Conservation (phyloP, 2,113 vertebrate genomes). For the Passer domesticus region DNA sequence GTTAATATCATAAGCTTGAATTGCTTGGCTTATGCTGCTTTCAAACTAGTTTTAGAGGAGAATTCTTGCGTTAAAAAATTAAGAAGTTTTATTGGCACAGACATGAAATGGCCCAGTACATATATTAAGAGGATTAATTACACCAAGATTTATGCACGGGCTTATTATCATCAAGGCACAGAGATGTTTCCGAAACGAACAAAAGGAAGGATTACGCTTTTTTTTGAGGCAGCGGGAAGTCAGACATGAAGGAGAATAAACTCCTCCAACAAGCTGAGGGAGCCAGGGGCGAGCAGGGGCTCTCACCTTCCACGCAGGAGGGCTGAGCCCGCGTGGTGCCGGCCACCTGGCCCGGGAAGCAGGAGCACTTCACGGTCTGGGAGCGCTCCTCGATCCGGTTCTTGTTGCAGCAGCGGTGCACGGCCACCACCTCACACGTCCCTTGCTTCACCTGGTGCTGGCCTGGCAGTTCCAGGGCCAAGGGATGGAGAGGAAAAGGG, state of each 20-base stretch:
- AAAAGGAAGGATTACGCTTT: slow-evolving; percentile 42
- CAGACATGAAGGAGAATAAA: slow-evolving; percentile 10
- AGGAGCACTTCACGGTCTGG: slow-evolving; percentile 96
- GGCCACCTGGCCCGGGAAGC: slow-evolving; percentile 94
- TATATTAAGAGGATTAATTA: slow-evolving; percentile 73
- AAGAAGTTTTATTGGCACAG: slow-evolving; percentile 30
- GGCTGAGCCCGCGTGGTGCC: slow-evolving; percentile 91
- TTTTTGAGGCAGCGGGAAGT: background rate
- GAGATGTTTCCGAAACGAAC: slow-evolving; percentile 45
- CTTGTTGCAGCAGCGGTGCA: slow-evolving; percentile 97
- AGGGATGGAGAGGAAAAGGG: background rate
- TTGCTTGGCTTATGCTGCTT: background rate
- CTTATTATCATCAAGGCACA: slow-evolving; percentile 46
- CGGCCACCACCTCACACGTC: slow-evolving; percentile 92
- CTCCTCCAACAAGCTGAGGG: background rate
- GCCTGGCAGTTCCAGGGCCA: slow-evolving; percentile 59
- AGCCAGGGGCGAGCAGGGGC: background rate
- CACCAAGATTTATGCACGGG: slow-evolving; percentile 58
- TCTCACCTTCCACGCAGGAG: slow-evolving; percentile 96
- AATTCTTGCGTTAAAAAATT: background rate
- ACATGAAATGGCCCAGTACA: slow-evolving; percentile 18
- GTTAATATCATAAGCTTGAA: background rate
- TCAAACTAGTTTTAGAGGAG: background rate
- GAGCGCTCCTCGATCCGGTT: slow-evolving; percentile 96
- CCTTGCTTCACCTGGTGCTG: slow-evolving; percentile 94